Base-by-base conservation (phyloP, 2,113 vertebrate genomes). In the Pteronura brasiliensis region DNA sequence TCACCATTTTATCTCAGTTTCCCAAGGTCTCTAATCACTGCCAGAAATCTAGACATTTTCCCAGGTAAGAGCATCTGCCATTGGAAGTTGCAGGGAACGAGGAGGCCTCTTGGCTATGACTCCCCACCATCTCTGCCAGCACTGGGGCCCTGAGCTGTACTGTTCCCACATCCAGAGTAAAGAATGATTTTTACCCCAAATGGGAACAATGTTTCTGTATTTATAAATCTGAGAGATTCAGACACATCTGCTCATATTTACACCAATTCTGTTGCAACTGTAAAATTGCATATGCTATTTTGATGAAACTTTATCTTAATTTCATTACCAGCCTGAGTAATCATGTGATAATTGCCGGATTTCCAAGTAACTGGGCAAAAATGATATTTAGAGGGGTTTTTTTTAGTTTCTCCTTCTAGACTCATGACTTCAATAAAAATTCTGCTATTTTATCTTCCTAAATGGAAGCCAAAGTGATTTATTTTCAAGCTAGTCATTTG, bases 201-300 rank as follows among this genome's bases (percentile, higher is more conserved):
- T 79, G 39, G 57, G 80, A 97, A 93, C 65, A 96, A 92, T 98
- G 81, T 97, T 98, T 97, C 96, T 96, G 27, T 97, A 97, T 97
- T 97, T 97, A 93, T 96, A 96, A 97, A 96, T 96, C 90, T 76
- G 55, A 97, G 87, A 90, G 13, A 98, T 79, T 93, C 92, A 97
- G 96, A 95, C 83, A 93, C 97, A 97, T 98, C 95, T 98, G 97
- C 80, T 98, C 90, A 90, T 97, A 97, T 98, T 98, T 98, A 97
- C 25, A 97, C 85, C 93, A 87, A 77, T 97, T 95, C 97, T 96
- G 80, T 76, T 95, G 88, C 0, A 63, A 52, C 97, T 98, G 76
- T 90, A 95, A 98, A 97, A 96, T 97, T 97, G 52, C 96, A 98
- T 97, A 98, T 98, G 96, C 97, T 98, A 95, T 98, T 98, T 98